Evolutionary conservation across 2,113 vertebrate species (phyloP).

Genomic region (Sardina pilchardus): DNA sequence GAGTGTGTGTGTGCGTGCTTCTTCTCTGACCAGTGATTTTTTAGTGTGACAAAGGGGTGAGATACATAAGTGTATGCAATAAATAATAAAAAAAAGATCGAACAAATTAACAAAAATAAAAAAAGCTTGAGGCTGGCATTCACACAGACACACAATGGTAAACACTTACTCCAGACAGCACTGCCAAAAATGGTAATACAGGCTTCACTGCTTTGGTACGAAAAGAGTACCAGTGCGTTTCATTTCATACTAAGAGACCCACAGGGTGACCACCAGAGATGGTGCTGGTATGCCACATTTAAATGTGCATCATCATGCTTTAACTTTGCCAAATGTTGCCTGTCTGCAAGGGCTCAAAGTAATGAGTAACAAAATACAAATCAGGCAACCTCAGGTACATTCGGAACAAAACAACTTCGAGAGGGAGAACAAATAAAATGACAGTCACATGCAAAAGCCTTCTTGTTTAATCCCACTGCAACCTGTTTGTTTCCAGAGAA

Average conservation of each 20-base stretch:
- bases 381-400: conserved; percentile 64
- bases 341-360: conserved; percentile 91
- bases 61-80: not conserved
- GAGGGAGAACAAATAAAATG: conserved; percentile 5
- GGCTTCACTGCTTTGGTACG: conserved; percentile 54
- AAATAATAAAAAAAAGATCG: not conserved
- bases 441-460: not conserved
- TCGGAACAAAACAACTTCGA: conserved; percentile 33
- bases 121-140: conserved; percentile 81
- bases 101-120: conserved; percentile 38
- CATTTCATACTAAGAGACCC: conserved; percentile 17
- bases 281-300: conserved; percentile 31
- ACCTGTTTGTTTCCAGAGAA: not conserved
- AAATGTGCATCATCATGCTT: conserved; percentile 80
- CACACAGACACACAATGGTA: conserved; percentile 93
- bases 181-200: conserved; percentile 72
- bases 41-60: not conserved
- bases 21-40: not conserved
- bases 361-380: conserved; percentile 58
- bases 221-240: conserved; percentile 32
- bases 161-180: conserved; percentile 77
- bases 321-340: conserved; percentile 94
- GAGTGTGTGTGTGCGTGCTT: not conserved
- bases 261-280: conserved; percentile 29
- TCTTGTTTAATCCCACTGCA: not conserved